Evolutionary conservation across 1,140 invertebrate genomes (phyloP).

Genomic region (Habropoda laboriosa): DNA sequence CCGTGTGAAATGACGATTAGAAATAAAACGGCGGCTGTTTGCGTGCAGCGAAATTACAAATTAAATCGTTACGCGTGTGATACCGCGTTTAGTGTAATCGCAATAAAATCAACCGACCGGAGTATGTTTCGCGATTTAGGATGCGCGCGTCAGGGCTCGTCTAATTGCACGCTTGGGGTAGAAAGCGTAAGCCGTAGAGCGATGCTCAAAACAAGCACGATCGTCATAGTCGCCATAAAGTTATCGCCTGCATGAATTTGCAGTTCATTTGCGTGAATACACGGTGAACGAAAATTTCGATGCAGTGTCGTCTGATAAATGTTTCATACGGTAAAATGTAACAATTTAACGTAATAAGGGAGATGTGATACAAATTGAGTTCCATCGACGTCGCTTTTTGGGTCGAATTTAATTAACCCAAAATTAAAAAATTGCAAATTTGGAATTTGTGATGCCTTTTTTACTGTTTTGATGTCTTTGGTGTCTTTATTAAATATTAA

Average conservation of each 20-base stretch:
- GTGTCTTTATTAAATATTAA: too few species aligned
- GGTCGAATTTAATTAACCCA: too few species aligned
- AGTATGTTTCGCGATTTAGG: slow-evolving; percentile 7
- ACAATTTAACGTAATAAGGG: too few species aligned
- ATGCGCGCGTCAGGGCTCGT: neutral
- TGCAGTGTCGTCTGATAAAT: neutral
- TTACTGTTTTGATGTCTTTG: too few species aligned
- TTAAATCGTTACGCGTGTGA: slow-evolving; percentile 20
- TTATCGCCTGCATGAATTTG: neutral
- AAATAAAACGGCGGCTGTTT: neutral
- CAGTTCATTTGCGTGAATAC: neutral
- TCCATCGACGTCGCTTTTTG: too few species aligned
- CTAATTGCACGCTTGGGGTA: slow-evolving; percentile 24
- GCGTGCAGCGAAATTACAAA: slow-evolving; percentile 13
- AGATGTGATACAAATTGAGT: too few species aligned
- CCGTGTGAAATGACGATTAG: neutral
- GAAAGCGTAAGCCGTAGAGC: slow-evolving; percentile 31
- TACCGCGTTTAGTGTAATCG: slow-evolving; percentile 8
- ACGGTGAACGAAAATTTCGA: neutral
- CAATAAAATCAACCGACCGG: slow-evolving; percentile 27
- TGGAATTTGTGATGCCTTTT: too few species aligned
- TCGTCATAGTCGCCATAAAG: neutral
- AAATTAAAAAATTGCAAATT: too few species aligned
- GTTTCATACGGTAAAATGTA: too few species aligned
- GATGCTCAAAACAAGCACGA: neutral